These are phyloP conservation scores for Panagrolaimus sp. DNA, from an alignment of 1,140 invertebrate species.

Conservation along the genomic window DNA sequence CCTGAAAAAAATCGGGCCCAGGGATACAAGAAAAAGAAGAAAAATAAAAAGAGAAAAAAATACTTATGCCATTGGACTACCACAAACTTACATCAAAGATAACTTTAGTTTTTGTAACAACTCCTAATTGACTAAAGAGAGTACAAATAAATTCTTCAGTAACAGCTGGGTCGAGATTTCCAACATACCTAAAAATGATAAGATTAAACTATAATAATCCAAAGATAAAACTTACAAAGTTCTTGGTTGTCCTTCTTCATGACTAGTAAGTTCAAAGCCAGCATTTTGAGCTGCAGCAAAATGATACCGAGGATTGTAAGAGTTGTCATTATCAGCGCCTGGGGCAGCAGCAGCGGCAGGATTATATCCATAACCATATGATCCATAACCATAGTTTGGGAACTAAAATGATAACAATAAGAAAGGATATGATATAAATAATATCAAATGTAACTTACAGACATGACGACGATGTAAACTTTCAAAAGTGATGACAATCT, in stretches of 20 bases:
- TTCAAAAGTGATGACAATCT: too few species aligned
- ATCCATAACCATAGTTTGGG: conserved; percentile 9
- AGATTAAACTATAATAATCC: neutral
- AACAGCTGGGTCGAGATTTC: conserved; percentile 69
- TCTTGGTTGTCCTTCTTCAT: conserved; percentile 53
- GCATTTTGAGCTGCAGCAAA: conserved; percentile 53
- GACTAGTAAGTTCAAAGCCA: conserved; percentile 47
- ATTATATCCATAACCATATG: conserved; percentile 31
- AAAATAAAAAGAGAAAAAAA: conserved; percentile 15
- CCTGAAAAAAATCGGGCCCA: neutral
- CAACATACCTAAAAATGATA: conserved; percentile 94
- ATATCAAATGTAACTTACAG: conserved; percentile 7
- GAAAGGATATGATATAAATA: neutral
- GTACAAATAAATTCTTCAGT: conserved; percentile 87
- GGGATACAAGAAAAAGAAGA: conserved; percentile 20
- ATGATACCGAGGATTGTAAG: conserved; percentile 55
- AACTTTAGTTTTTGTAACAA: conserved; percentile 94
- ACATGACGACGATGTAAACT: neutral
- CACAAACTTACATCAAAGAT: conserved; percentile 73
- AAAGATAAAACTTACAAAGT: conserved; percentile 50
- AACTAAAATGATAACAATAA: conserved; percentile 40
- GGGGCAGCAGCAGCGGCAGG: conserved; percentile 13
- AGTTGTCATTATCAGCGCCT: neutral
- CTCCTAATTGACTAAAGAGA: conserved; percentile 86
- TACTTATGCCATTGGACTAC: neutral